A percentile compares a stretch with the other conserved stretches of the same genome.
Conservation (phyloP, 1,140 invertebrate species). For the Zaprionus ghesquierei region DNA sequence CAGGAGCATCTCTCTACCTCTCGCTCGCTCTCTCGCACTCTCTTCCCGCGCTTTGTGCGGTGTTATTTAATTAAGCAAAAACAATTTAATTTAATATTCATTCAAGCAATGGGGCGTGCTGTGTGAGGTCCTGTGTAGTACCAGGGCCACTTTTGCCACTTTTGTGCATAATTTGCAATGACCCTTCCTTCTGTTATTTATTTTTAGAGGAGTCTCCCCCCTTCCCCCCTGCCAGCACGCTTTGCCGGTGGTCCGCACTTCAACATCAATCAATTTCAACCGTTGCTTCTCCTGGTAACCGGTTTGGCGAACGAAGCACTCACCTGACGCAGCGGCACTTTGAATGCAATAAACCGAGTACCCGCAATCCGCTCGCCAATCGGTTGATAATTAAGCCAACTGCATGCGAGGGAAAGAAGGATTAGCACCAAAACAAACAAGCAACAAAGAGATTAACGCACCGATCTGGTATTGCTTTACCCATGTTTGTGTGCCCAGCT, state of each 20-base stretch:
- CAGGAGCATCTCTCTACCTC: slow-evolving; percentile 8
- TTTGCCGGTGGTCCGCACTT: slow-evolving; percentile 55
- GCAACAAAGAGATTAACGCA: background rate
- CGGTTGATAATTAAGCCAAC: slow-evolving; percentile 88
- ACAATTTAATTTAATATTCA: slow-evolving; percentile 82
- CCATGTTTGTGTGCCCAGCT: slow-evolving; percentile 13
- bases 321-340: slow-evolving; percentile 89
- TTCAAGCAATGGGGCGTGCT: slow-evolving; percentile 44
- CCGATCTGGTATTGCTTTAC: slow-evolving; percentile 55
- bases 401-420: slow-evolving; percentile 74
- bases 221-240: background rate
- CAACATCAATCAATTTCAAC: slow-evolving; percentile 61
- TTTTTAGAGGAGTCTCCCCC: slow-evolving; percentile 56
- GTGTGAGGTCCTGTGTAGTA: slow-evolving; percentile 67
- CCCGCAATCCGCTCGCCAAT: slow-evolving; percentile 86
- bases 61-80: slow-evolving; percentile 82
- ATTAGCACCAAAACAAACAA: slow-evolving; percentile 13
- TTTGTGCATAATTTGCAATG: slow-evolving; percentile 77
- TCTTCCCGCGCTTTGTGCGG: slow-evolving; percentile 22
- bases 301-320: slow-evolving; percentile 79
- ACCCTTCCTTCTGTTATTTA: slow-evolving; percentile 64
- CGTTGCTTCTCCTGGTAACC: slow-evolving; percentile 42
- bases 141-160: slow-evolving; percentile 61
- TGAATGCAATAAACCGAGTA: slow-evolving; percentile 89
- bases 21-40: background rate